These are phyloP conservation scores for Brachypteracias leptosomus DNA, from an alignment of 2,113 vertebrate genomes.

Conservation along the genomic window DNA sequence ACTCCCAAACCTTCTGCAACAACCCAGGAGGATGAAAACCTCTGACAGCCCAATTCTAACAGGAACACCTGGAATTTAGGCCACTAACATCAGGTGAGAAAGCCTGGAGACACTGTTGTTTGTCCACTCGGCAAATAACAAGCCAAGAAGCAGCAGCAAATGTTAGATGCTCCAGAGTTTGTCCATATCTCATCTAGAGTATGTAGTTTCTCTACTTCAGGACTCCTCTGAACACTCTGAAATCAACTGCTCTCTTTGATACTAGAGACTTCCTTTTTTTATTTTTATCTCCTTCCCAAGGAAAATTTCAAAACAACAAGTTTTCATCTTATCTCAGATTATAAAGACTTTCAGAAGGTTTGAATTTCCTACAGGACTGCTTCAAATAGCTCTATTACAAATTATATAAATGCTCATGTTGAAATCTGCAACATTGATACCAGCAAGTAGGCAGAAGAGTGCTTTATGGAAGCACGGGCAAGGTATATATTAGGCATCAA, in stretches of 20 bases:
- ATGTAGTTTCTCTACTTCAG: not conserved
- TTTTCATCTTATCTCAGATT: not conserved
- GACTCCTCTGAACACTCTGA: not conserved
- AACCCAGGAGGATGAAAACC: not conserved
- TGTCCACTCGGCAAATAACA: not conserved
- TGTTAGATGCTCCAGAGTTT: not conserved
- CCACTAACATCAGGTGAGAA: not conserved
- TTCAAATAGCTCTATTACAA: not conserved
- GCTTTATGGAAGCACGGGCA: not conserved
- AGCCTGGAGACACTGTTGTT: not conserved
- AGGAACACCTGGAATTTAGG: not conserved
- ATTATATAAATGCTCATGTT: not conserved
- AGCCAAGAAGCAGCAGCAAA: not conserved
- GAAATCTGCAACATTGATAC: not conserved
- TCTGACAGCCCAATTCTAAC: not conserved
- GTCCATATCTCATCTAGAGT: rapidly evolving
- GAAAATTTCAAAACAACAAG: not conserved
- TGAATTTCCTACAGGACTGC: not conserved
- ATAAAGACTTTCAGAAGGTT: not conserved
- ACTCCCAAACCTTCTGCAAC: not conserved
- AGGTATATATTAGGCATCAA: not conserved
- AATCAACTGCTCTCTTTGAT: not conserved
- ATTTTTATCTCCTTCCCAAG: not conserved
- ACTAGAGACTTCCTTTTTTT: not conserved
- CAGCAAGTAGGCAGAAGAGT: not conserved